Evolutionary conservation across 1,140 invertebrate genomes (phyloP), one percentile per base, ranked within the genome.

Genomic region (Neuroterus valhalla): DNA sequence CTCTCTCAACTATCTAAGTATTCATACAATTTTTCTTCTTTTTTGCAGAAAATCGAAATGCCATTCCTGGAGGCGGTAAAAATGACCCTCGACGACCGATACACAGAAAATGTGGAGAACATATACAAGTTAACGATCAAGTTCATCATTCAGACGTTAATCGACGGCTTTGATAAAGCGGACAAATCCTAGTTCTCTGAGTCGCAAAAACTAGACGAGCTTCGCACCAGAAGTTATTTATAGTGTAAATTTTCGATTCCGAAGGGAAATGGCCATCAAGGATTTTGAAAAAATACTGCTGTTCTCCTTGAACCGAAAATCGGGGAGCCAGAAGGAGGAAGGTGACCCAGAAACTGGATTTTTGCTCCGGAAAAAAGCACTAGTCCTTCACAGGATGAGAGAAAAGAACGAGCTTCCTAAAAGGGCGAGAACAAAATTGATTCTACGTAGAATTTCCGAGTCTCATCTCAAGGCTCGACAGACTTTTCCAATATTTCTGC

Each of bases 51-150:
- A 94, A 96, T 97, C 74, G 95, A 97, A 87, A 93, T 93, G 74
- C 96, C 96, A 8, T 98, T 98, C 90, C 90, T 98, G 82, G 93
- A 95, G 77, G 95, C 96, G 0, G 96, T 97, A 26, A 93, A 95
- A 81, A 92, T 93, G 55, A 97, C 96, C 0, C 90, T 97, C 19
- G 96, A 95, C 1, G 96, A 98, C 81, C 92, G 96, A 38, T 98
- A 96, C 89, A 97, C 96, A 12, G 95, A 96, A 67, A 98, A 97
- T 89, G 96, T 98, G 75, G 96, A 97, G 84, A 94, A 92, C 77
- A 97, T 97, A 79, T 98, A 98, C 91, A 95, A 96, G 90, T 93
- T 96, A 78, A 96, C 96, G 71, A 97, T 98, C 83, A 96, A 96
- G 84, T 96, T 97, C 83, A 96, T 98, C 78, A 93, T 98, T 83